phyloP scores from a whole-genome alignment of 1,140 invertebrate genomes.

The Meteorus sp. region DNA sequence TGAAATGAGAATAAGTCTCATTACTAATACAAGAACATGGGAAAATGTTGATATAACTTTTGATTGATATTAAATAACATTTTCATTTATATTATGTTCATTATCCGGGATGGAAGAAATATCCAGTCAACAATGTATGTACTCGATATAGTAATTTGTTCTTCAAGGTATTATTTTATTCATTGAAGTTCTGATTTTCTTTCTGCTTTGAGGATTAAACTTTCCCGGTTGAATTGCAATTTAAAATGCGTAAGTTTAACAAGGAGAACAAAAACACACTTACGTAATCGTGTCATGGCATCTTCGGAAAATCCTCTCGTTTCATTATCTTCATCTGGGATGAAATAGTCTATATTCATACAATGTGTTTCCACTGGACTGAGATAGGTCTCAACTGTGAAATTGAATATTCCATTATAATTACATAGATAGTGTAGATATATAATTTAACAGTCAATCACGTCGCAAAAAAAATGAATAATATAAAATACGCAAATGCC shows the following conservation, averaged over 20 bases:
- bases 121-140: too few species aligned
- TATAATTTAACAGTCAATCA: too few species aligned
- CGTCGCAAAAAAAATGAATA: conserved; percentile 17
- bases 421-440: too few species aligned
- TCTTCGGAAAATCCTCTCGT: conserved; percentile 80
- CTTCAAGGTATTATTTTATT: conserved; percentile 1
- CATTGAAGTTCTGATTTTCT: conserved; percentile 1
- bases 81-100: too few species aligned
- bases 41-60: too few species aligned
- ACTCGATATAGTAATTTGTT: conserved; percentile 11
- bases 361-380: conserved; percentile 94
- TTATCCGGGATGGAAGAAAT: too few species aligned
- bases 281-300: conserved; percentile 81
- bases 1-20: too few species aligned
- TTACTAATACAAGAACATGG: too few species aligned
- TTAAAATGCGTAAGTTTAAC: conserved; percentile 19
- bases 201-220: too few species aligned
- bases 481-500: conserved; percentile 11
- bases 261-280: conserved; percentile 50
- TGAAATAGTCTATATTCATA: conserved; percentile 92
- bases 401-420: too few species aligned
- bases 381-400: conserved; percentile 85
- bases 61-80: too few species aligned
- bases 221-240: too few species aligned
- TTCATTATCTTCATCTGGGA: conserved; percentile 81